phyloP scores from a whole-genome alignment of 92 coral and sea anemone species.

The Zoanthus solanderi region DNA sequence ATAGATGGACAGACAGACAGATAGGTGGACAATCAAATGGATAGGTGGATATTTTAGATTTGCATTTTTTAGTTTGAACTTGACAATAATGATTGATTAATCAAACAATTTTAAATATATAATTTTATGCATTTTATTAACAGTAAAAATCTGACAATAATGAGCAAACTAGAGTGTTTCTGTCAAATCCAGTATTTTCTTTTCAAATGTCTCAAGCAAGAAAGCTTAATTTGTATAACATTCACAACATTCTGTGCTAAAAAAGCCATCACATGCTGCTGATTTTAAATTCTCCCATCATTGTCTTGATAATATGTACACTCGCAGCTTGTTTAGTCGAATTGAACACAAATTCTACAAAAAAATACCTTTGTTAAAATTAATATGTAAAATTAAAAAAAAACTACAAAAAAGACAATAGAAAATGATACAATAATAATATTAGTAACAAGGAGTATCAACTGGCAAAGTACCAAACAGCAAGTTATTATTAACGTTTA shows the following conservation, averaged over 20 bases:
- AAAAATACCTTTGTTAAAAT: not conserved
- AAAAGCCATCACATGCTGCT: not conserved
- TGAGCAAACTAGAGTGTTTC: not conserved
- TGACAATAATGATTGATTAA: too few species aligned
- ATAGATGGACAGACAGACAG: too few species aligned
- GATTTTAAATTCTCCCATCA: not conserved
- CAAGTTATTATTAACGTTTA: too few species aligned
- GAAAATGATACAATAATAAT: too few species aligned
- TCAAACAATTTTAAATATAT: too few species aligned
- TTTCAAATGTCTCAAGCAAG: not conserved
- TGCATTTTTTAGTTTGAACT: too few species aligned
- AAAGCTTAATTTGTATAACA: not conserved
- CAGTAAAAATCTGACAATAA: not conserved
- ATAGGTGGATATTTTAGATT: too few species aligned
- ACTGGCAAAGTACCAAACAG: too few species aligned
- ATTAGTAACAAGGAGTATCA: too few species aligned
- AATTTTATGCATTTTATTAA: not conserved
- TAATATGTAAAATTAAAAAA: not conserved
- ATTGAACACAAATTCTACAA: not conserved
- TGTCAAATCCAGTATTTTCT: slow-evolving; percentile 5
- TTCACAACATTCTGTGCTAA: not conserved
- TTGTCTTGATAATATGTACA: slow-evolving; percentile 3
- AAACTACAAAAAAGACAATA: too few species aligned
- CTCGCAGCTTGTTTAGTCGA: not conserved
- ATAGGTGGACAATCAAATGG: too few species aligned